Conservation (phyloP, 2,888 invertebrate species). For the Neocrepidodera transversa region DNA sequence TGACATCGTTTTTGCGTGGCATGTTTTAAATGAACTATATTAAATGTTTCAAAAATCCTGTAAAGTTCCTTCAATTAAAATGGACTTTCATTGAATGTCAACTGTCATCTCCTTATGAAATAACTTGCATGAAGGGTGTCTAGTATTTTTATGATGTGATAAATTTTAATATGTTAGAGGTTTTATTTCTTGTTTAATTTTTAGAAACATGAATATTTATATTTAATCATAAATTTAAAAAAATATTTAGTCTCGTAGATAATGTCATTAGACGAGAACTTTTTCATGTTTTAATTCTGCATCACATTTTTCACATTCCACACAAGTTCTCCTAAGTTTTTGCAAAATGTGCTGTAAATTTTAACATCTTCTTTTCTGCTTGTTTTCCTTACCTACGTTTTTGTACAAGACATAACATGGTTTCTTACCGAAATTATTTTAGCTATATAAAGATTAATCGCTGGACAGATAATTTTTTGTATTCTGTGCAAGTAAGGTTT, state of each 20-base stretch:
- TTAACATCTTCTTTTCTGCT: neutral
- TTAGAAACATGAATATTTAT: conserved; percentile 30
- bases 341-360: conserved; percentile 34
- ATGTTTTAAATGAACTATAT: conserved; percentile 24
- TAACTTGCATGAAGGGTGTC: conserved; percentile 43
- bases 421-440: conserved; percentile 19
- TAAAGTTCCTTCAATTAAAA: conserved; percentile 37
- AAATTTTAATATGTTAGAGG: conserved; percentile 43
- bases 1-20: conserved; percentile 37
- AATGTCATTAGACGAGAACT: conserved; percentile 37
- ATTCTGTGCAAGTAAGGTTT: conserved; percentile 18
- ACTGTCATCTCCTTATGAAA: conserved; percentile 24
- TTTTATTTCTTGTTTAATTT: conserved; percentile 37
- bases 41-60: conserved; percentile 24
- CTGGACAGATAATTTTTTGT: conserved; percentile 23
- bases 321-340: conserved; percentile 41
- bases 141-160: conserved; percentile 50
- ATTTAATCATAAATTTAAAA: conserved; percentile 35
- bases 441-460: conserved; percentile 17
- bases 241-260: conserved; percentile 37
- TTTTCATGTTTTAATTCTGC: conserved; percentile 40
- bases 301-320: conserved; percentile 46
- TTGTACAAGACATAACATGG: conserved; percentile 6
- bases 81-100: conserved; percentile 12
- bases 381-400: conserved; percentile 9